Conservation (phyloP, 1,140 invertebrate genomes). For the Armadillidium nasatum region DNA sequence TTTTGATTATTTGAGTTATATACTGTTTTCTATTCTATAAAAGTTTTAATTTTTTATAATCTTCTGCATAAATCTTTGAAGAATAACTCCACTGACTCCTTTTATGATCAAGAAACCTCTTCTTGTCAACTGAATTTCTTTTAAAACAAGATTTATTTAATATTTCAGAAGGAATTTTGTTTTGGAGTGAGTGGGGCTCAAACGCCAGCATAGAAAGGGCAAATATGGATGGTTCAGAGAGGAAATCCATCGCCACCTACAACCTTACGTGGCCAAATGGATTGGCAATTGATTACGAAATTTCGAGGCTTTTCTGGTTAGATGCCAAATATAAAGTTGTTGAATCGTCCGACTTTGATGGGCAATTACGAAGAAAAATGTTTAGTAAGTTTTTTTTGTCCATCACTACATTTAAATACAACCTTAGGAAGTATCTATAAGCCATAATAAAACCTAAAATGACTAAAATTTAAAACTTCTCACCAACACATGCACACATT, state of each 20-base stretch:
- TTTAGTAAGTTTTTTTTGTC: not conserved
- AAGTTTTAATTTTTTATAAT: too few relatives aligned
- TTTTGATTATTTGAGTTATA: too few relatives aligned
- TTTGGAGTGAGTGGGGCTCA: slow-evolving; percentile 91
- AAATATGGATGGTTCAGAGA: slow-evolving; percentile 58
- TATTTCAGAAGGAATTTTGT: slow-evolving; percentile 64
- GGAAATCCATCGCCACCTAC: slow-evolving; percentile 71
- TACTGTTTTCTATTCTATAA: too few relatives aligned
- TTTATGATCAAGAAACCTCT: too few relatives aligned
- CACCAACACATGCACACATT: too few relatives aligned
- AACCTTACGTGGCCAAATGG: slow-evolving; percentile 90
- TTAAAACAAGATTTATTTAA: not conserved
- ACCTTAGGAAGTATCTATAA: not conserved
- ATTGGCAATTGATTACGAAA: slow-evolving; percentile 81
- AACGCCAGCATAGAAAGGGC: slow-evolving; percentile 50
- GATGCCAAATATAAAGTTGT: slow-evolving; percentile 89
- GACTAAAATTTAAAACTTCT: too few relatives aligned
- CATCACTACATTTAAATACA: not conserved
- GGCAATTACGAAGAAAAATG: slow-evolving; percentile 56
- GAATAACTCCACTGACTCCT: too few relatives aligned
- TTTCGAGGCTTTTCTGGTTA: slow-evolving; percentile 87
- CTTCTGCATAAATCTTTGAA: too few relatives aligned
- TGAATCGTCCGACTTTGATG: slow-evolving; percentile 70
- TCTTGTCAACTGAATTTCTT: too few relatives aligned
- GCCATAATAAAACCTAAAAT: too few relatives aligned